Evolutionary conservation across 2,888 invertebrate genomes (phyloP), one percentile per base, ranked within the genome.

Genomic region (Stramonita haemastoma): DNA sequence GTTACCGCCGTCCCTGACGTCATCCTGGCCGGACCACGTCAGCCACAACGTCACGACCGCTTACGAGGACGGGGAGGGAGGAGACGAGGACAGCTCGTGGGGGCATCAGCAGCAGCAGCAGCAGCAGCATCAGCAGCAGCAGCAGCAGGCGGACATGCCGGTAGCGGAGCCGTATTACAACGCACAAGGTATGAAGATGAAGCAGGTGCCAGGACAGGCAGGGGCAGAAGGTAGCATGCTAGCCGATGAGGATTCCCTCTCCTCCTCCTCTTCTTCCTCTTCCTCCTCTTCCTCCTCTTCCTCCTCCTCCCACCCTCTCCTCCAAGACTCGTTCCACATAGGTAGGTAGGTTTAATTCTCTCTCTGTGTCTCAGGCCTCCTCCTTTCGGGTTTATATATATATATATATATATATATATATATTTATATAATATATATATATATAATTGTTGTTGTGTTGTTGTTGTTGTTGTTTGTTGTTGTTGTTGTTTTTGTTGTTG

Each of bases 31-130:
- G 13, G 57, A 29, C 85, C 57, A 57, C 85, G 85, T 85, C 85
- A 85, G 57, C 85, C 26, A 5, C 86, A 86, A 66, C 86, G 86
- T 86, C 86, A 85, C n/a, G n/a, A 79, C 86, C 86, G 66, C 66
- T 32, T 4, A 60, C 66, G 4, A 46, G 4, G 46, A 46, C 46
- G 4, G 8, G 4, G 46, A 46, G 4, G 5, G 70, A 70, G 70
- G 22, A 46, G 46, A 46, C 46, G 4, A 46, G 4, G 46, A 46
- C 46, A 8, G 46, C 46, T 46, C 46, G 46, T 46, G 4, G 46
- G 46, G 8, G 46, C 46, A 46, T 46, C 46, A 8, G 46, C 46
- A 34, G 60, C 19, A 60, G 15, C 60, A 60, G 4, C 60, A 60
- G 60, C 60, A 60, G 60, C 19, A 60, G 32, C 57, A 85, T n/a